Evolutionary conservation across 1,140 invertebrate species (phyloP).

Genomic region (Cylas formicarius): DNA sequence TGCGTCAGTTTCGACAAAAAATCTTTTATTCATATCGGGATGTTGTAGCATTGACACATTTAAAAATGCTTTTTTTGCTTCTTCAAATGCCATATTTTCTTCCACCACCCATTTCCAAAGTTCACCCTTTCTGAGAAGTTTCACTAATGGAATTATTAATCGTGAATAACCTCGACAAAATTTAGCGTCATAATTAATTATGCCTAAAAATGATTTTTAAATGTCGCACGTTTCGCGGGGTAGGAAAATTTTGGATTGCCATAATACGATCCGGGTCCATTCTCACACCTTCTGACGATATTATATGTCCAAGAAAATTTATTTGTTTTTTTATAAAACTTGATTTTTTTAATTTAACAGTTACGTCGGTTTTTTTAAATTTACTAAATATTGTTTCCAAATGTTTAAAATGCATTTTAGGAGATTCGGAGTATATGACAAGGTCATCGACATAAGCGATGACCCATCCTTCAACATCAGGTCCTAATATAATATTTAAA

Average conservation of each 20-base stretch:
- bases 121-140: background rate
- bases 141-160: slow-evolving; percentile 1
- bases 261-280: slow-evolving; percentile 34
- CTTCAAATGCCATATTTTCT: background rate
- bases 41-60: background rate
- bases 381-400: too few relatives aligned
- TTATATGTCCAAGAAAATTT: slow-evolving; percentile 41
- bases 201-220: slow-evolving; percentile 42
- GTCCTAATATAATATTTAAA: too few relatives aligned
- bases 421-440: too few relatives aligned
- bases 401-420: too few relatives aligned
- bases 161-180: slow-evolving; percentile 38
- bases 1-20: background rate
- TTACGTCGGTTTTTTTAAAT: too few relatives aligned
- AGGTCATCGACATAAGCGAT: too few relatives aligned
- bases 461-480: too few relatives aligned
- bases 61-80: slow-evolving; percentile 6
- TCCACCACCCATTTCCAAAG: background rate
- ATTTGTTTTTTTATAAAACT: too few relatives aligned
- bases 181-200: slow-evolving; percentile 41
- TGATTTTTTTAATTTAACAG: too few relatives aligned
- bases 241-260: slow-evolving; percentile 32
- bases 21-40: background rate
- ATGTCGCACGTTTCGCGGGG: slow-evolving; percentile 34
- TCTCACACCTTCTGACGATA: slow-evolving; percentile 29